phyloP scores from a whole-genome alignment of 2,888 invertebrate species.

The Omphaloscelis lunosa region DNA sequence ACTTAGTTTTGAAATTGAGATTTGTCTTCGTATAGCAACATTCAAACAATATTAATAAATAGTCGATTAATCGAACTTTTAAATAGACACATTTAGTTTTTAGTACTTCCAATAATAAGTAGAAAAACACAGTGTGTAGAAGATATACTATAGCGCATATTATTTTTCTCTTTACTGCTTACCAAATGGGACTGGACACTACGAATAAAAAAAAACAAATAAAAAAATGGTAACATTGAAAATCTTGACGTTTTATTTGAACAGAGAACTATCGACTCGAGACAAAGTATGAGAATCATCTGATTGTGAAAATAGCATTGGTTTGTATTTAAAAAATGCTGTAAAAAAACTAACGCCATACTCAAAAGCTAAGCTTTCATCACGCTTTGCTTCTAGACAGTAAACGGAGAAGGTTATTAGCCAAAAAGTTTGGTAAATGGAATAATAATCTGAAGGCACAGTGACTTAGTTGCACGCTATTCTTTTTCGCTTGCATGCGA shows the following conservation, averaged over 20 bases:
- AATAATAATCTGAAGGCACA: conserved; percentile 67
- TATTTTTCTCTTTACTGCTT: conserved; percentile 89
- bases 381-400: conserved; percentile 83
- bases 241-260: conserved; percentile 70
- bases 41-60: conserved; percentile 55
- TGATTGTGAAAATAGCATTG: conserved; percentile 99
- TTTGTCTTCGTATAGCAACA: conserved; percentile 48
- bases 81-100: conserved; percentile 58
- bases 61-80: conserved; percentile 50
- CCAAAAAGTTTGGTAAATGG: conserved; percentile 68
- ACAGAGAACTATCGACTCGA: conserved; percentile 99
- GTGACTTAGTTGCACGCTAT: conserved; percentile 66
- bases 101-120: conserved; percentile 52
- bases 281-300: conserved; percentile 99
- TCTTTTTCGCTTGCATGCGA: conserved; percentile 68
- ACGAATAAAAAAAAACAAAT: conserved; percentile 62
- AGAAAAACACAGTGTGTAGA: conserved; percentile 69
- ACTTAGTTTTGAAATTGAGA: conserved; percentile 56
- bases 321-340: conserved; percentile 91
- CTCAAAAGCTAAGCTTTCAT: conserved; percentile 77
- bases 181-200: conserved; percentile 87
- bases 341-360: conserved; percentile 77
- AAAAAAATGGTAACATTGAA: conserved; percentile 76
- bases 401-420: conserved; percentile 71
- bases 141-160: conserved; percentile 85